Percentiles rank a stretch among this genome's conserved stretches.
Evolutionary conservation across 2,113 vertebrate genomes (phyloP).

Genomic region (Centropus unirufus): DNA sequence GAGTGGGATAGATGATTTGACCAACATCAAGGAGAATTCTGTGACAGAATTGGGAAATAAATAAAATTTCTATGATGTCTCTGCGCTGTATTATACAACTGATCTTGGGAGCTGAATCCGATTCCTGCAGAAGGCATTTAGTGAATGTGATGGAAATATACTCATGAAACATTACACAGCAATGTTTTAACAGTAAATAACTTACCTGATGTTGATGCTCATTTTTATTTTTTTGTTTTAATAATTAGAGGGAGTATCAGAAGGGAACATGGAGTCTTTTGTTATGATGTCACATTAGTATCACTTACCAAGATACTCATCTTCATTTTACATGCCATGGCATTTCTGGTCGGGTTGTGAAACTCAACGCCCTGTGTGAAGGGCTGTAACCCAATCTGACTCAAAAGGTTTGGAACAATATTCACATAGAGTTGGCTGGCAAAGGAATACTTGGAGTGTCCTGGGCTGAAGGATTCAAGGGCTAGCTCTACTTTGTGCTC

Average conservation of each 20-base stretch:
- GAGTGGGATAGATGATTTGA: not conserved
- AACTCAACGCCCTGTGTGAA: not conserved
- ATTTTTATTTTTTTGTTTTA: not conserved
- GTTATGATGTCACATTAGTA: not conserved
- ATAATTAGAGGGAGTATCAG: not conserved
- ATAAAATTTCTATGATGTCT: not conserved
- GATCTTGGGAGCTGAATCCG: not conserved
- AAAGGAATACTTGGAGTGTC: not conserved
- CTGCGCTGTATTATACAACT: too few species aligned
- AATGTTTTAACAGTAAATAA: not conserved
- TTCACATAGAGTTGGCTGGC: not conserved
- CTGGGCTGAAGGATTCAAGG: not conserved
- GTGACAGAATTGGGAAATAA: not conserved
- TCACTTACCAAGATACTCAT: slow-evolving; percentile 43
- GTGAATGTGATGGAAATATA: not conserved
- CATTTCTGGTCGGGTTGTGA: not conserved
- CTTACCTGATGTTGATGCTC: not conserved
- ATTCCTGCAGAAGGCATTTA: not conserved
- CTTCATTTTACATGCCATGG: not conserved
- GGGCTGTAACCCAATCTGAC: slow-evolving; percentile 1
- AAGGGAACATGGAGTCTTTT: not conserved
- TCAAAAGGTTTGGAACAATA: not conserved
- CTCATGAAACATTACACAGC: rapidly evolving
- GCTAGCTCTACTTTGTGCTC: rapidly evolving
- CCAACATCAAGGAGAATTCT: not conserved